Conservation (phyloP, 2,113 vertebrate genomes). For the Microcebus griseorufus region DNA sequence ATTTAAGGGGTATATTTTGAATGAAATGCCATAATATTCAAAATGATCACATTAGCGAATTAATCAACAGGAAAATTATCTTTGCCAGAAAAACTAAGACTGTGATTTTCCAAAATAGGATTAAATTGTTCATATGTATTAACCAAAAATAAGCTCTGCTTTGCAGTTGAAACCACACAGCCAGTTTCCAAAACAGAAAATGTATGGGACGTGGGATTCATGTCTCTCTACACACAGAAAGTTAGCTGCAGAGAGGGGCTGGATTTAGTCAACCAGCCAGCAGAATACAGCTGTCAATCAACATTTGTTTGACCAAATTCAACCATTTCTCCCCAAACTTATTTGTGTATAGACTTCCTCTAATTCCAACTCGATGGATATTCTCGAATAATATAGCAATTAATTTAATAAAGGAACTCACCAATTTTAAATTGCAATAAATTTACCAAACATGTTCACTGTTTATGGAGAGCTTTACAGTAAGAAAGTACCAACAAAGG, state of each 20-base stretch:
- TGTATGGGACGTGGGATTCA: slow-evolving; percentile 70
- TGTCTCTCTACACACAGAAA: slow-evolving; percentile 4
- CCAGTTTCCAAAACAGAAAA: slow-evolving; percentile 83
- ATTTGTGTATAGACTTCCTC: slow-evolving; percentile 26
- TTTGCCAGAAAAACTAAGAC: slow-evolving; percentile 82
- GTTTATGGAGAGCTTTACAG: slow-evolving; percentile 88
- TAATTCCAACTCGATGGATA: slow-evolving; percentile 75
- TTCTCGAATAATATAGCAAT: slow-evolving; percentile 75
- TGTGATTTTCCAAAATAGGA: slow-evolving; percentile 84
- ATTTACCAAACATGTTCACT: slow-evolving; percentile 87
- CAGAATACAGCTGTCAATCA: neutral
- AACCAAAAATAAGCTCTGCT: slow-evolving; percentile 83
- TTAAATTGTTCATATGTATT: slow-evolving; percentile 75
- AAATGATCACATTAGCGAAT: slow-evolving; percentile 82
- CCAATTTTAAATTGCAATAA: slow-evolving; percentile 84
- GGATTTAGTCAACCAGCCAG: neutral
- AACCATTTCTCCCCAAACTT: neutral
- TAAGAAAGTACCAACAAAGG: slow-evolving; percentile 88
- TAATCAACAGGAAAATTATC: slow-evolving; percentile 79
- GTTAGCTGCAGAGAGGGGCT: neutral
- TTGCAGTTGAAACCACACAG: slow-evolving; percentile 81
- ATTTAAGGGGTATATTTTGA: slow-evolving; percentile 80
- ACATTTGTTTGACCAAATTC: neutral
- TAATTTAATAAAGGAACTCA: slow-evolving; percentile 83
- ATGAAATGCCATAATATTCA: slow-evolving; percentile 81